Evolutionary conservation across 2,888 invertebrate genomes (phyloP).

Genomic region (Caenorhabditis sinica): DNA sequence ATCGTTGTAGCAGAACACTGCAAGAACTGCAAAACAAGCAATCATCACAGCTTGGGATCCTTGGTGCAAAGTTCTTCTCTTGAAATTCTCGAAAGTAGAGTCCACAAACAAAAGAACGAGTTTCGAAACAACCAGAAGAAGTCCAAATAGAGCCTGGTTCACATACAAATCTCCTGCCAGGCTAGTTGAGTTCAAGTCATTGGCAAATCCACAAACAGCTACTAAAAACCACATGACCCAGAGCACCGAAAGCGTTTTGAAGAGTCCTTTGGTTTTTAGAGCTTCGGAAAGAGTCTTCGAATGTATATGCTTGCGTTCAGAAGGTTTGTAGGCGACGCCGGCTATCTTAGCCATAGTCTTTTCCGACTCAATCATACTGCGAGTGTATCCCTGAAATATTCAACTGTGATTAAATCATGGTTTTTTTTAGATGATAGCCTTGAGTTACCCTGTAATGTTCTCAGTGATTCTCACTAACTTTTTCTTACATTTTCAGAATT

Average conservation of each 20-base stretch:
- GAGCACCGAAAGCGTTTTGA: slow-evolving; percentile 70
- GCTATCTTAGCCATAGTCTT: slow-evolving; percentile 73
- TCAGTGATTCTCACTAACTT: too few relatives aligned
- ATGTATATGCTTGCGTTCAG: slow-evolving; percentile 60
- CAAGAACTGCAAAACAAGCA: background rate
- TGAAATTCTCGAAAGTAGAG: slow-evolving; percentile 69
- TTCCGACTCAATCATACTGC: slow-evolving; percentile 75
- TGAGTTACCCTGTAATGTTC: too few relatives aligned
- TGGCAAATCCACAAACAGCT: slow-evolving; percentile 78
- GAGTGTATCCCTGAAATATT: slow-evolving; percentile 8
- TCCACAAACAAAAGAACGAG: slow-evolving; percentile 70
- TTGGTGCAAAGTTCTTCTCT: slow-evolving; percentile 64
- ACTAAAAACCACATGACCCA: slow-evolving; percentile 80
- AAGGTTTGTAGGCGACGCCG: slow-evolving; percentile 71
- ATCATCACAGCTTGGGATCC: slow-evolving; percentile 72
- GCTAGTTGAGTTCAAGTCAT: slow-evolving; percentile 76
- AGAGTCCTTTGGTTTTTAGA: slow-evolving; percentile 67
- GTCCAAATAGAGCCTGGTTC: slow-evolving; percentile 78
- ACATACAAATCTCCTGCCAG: slow-evolving; percentile 77
- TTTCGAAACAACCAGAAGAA: slow-evolving; percentile 75
- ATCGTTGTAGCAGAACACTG: background rate
- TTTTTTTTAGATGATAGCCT: too few relatives aligned
- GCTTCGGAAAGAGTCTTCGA: slow-evolving; percentile 67
- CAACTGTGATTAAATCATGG: too few relatives aligned
- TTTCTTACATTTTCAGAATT: too few relatives aligned